phyloP scores from a whole-genome alignment of 2,113 vertebrate species.

The Lethenteron reissneri region DNA sequence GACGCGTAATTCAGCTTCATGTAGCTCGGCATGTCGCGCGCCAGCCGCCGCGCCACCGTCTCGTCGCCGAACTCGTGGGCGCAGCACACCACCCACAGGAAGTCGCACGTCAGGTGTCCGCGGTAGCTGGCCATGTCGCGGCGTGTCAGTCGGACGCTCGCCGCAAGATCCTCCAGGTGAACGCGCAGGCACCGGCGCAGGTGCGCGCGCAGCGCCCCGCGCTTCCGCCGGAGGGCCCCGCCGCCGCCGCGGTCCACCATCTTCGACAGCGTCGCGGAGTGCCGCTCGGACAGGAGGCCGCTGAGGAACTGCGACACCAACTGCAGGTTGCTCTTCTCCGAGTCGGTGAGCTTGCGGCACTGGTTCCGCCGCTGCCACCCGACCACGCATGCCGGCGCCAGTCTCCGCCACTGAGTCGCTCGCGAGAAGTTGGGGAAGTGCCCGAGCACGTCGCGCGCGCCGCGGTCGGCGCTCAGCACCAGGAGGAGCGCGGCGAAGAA shows the following conservation, averaged over 20 bases:
- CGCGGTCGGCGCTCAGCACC: slow-evolving; percentile 13
- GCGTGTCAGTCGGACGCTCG: background rate
- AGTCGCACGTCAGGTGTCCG: background rate
- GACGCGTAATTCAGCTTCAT: background rate
- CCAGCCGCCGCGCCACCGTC: background rate
- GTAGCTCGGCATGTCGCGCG: background rate
- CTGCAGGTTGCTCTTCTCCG: slow-evolving; percentile 1
- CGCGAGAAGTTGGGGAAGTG: slow-evolving; percentile 2
- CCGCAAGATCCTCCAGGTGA: background rate
- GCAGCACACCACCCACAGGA: background rate
- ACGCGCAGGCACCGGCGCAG: background rate
- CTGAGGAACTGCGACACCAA: slow-evolving; percentile 3
- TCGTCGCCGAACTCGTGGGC: slow-evolving; percentile 1
- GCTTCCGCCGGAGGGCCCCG: background rate
- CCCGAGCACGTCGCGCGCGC: background rate
- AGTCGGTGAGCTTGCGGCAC: background rate
- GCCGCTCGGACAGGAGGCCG: background rate
- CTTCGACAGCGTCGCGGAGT: background rate
- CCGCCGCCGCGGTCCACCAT: background rate
- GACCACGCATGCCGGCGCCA: too few relatives aligned
- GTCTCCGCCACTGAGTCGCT: too few relatives aligned
- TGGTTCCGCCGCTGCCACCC: too few relatives aligned
- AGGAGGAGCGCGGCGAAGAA: slow-evolving; percentile 45
- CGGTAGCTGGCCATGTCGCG: background rate
- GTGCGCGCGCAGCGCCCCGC: background rate